phyloP scores from a whole-genome alignment of 2,888 invertebrate species.

The Caenorhabditis plicata region DNA sequence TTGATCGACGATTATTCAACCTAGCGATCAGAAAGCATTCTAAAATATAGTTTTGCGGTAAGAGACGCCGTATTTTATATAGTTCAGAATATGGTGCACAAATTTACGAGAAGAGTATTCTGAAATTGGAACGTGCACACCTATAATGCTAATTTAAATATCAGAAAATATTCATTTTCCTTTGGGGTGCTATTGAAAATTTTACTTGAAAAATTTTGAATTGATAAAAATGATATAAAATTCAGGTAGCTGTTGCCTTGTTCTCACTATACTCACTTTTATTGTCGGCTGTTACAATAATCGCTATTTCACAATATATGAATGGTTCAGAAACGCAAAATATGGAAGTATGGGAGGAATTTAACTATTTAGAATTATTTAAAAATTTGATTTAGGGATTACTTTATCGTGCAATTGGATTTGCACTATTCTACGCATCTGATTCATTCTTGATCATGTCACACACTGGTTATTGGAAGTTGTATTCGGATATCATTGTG shows the following conservation, averaged over 20 bases:
- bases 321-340: slow-evolving; percentile 29
- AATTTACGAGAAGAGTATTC: no score
- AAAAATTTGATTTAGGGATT: slow-evolving; percentile 13
- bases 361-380: background rate
- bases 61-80: no score
- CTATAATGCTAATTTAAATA: no score
- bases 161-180: no score
- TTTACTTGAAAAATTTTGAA: no score
- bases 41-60: no score
- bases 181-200: no score
- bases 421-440: slow-evolving; percentile 49
- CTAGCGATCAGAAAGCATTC: no score
- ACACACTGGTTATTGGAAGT: slow-evolving; percentile 43
- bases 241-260: slow-evolving; percentile 26
- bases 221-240: background rate
- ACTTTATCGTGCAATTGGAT: slow-evolving; percentile 24
- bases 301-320: slow-evolving; percentile 43
- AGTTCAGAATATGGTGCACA: no score
- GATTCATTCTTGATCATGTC: slow-evolving; percentile 53
- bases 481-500: slow-evolving; percentile 31
- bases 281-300: slow-evolving; percentile 35
- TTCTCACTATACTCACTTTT: slow-evolving; percentile 42
- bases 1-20: no score
- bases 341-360: slow-evolving; percentile 10
- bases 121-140: no score